These are phyloP conservation scores for Tinea trinotella DNA, from an alignment of 2,888 invertebrate genomes.

Conservation along the genomic window DNA sequence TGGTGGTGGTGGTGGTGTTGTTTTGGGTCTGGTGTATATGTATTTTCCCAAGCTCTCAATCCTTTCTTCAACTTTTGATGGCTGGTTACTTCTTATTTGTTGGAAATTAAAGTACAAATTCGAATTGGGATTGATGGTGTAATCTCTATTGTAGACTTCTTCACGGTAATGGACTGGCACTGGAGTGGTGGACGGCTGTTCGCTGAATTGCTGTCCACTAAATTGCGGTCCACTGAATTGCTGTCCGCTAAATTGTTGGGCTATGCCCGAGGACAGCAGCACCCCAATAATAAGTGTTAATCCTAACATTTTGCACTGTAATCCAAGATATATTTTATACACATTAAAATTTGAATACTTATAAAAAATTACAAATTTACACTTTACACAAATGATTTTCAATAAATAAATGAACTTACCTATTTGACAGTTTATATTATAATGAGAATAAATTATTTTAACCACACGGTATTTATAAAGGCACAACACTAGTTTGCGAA, in stretches of 20 bases:
- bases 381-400: too few relatives aligned
- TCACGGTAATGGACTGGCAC: conserved; percentile 15
- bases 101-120: conserved; percentile 35
- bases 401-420: neutral
- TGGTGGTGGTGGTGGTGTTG: conserved; percentile 28
- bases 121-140: conserved; percentile 26
- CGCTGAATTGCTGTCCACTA: neutral
- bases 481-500: neutral
- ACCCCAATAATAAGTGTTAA: neutral
- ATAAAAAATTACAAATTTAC: too few relatives aligned
- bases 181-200: neutral
- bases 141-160: conserved; percentile 18
- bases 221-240: neutral
- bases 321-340: neutral
- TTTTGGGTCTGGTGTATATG: conserved; percentile 28
- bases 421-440: neutral
- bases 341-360: neutral
- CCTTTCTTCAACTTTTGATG: conserved; percentile 34
- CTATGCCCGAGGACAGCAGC: neutral
- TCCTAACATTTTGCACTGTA: neutral
- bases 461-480: neutral
- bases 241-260: neutral
- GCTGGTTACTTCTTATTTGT: conserved; percentile 33
- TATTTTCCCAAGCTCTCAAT: conserved; percentile 37
- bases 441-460: neutral